These are phyloP conservation scores for Anolis carolinensis DNA, from an alignment of 2,113 vertebrate genomes.

Conservation along the genomic window DNA sequence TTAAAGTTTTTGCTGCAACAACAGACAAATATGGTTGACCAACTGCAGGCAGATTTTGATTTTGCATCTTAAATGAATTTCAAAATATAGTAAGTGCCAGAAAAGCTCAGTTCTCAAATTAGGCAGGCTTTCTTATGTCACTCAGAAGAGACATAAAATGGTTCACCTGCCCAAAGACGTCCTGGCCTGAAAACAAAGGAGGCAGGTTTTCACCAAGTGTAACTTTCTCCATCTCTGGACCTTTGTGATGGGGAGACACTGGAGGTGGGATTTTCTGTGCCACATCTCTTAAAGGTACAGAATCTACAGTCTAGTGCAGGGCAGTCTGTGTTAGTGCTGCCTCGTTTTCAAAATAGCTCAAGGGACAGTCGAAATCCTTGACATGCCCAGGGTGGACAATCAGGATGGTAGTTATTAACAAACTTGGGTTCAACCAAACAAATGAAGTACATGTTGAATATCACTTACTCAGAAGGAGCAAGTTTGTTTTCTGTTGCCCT, in stretches of 20 bases:
- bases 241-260: no score
- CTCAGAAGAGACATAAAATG: no score
- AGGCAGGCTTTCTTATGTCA: background rate
- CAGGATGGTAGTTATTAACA: no score
- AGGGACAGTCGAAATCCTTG: no score
- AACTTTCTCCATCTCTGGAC: background rate
- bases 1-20: background rate
- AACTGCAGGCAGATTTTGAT: background rate
- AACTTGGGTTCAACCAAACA: no score
- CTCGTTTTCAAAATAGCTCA: no score
- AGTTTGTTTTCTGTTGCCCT: no score
- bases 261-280: background rate
- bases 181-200: background rate
- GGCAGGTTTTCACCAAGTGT: background rate
- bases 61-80: background rate
- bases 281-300: background rate
- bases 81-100: background rate
- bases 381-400: no score
- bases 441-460: no score
- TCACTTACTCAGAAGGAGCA: no score
- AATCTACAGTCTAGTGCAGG: background rate
- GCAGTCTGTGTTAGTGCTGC: no score
- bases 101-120: background rate
- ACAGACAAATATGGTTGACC: background rate
- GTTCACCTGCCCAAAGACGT: background rate